phyloP scores from a whole-genome alignment of 1,140 invertebrate genomes.

The Phocides pigmalion region DNA sequence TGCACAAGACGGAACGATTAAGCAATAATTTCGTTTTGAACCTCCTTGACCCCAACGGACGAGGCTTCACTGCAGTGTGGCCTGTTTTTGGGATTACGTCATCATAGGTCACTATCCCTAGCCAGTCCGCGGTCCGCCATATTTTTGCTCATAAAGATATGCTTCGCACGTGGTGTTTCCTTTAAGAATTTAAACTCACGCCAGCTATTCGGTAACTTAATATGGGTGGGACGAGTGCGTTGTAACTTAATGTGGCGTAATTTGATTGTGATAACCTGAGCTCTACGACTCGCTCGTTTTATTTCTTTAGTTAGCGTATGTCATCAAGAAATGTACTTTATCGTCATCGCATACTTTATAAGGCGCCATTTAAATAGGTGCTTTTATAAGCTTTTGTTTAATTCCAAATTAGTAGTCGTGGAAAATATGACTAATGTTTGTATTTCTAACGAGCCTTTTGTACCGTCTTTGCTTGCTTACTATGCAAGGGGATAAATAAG shows the following conservation, averaged over 20 bases:
- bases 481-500: too few relatives aligned
- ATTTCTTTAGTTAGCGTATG: too few relatives aligned
- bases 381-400: too few relatives aligned
- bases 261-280: constrained; percentile 57
- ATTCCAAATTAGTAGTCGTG: too few relatives aligned
- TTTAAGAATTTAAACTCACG: constrained; percentile 73
- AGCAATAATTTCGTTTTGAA: constrained; percentile 66
- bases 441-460: too few relatives aligned
- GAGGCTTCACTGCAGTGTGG: constrained; percentile 66
- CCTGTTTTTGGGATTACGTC: constrained; percentile 80
- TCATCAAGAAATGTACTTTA: too few relatives aligned
- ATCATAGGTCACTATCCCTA: constrained; percentile 77
- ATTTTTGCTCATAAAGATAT: constrained; percentile 77
- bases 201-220: constrained; percentile 68
- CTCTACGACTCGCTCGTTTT: neutral
- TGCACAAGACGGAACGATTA: constrained; percentile 50
- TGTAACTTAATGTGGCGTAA: constrained; percentile 70
- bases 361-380: too few relatives aligned
- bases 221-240: constrained; percentile 60
- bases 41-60: constrained; percentile 70
- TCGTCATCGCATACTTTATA: too few relatives aligned
- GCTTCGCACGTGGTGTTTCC: constrained; percentile 72
- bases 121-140: constrained; percentile 67
- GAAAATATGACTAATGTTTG: too few relatives aligned
- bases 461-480: too few relatives aligned